Base-by-base conservation (phyloP, 2,797 vertebrate genomes). In the Dicrostonyx torquatus region DNA sequence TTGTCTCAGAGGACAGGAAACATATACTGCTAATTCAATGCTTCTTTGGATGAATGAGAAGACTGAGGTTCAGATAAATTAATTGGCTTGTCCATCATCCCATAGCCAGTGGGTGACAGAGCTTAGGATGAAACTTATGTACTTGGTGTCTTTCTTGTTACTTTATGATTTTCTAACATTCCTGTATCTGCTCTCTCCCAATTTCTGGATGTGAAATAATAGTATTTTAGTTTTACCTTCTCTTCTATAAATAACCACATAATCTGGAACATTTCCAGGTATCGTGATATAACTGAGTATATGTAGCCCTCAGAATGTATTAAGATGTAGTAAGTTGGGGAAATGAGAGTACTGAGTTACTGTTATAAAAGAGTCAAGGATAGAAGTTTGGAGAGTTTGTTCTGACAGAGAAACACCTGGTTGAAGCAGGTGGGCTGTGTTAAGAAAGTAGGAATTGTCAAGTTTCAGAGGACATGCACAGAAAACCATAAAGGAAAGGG, bases 121-220 rank as follows among this genome's bases (percentile, higher is more conserved):
- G 20, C 50, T 45, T 58, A 31, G 18, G 1, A 6, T 66, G 31
- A 20, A 72, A n/a, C 31, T 58, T 40, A 34, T 11, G 12, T 77
- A 78, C 40, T 72, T n/a, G 1, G 50, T 50, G n/a, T 50, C 62
- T 75, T 80, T 17, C 62, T n/a, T 34, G 40, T 5, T 17, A 29
- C 43, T 96, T 87, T 77, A 26, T 64, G 68, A 70, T 66, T 94
- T 93, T 80, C 17, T 78, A 76, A 87, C 15, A 89, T 62, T 6
- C 0, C 2, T 58, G 0, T 64, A 2, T 40, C 34, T 24, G 14
- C 5, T 4, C 2, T 4, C 15, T 64, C 34, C 31, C 9, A 10
- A 50, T 86, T 60, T 85, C 0, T 70, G 2, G 6, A 64, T 31
- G 29, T 62, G 55, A 88, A 91, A 86, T 77, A 80, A 83, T 78